phyloP scores from a whole-genome alignment of 2,113 vertebrate species.

The Chlamydotis undulata region DNA sequence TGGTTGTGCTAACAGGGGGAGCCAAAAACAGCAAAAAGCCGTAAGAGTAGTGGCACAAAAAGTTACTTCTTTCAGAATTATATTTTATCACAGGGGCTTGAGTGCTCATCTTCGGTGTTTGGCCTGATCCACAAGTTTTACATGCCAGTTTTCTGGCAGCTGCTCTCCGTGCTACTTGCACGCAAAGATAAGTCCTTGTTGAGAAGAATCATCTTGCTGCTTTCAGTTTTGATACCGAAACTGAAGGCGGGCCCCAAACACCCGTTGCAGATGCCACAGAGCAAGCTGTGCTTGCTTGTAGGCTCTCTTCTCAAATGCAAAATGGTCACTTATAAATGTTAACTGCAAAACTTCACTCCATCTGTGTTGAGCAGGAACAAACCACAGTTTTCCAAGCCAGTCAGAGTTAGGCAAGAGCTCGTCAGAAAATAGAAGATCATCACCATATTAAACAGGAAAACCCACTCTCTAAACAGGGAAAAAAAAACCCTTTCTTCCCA shows the following conservation, averaged over 20 bases:
- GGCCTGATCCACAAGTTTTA: neutral
- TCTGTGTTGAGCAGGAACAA: neutral
- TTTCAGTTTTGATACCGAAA: neutral
- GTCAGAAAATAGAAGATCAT: neutral
- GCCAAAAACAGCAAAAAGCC: neutral
- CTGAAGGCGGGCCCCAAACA: neutral
- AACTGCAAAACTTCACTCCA: neutral
- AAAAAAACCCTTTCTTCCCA: neutral
- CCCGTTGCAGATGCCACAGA: neutral
- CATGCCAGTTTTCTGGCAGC: neutral
- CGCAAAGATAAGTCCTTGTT: neutral
- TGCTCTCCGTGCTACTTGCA: neutral
- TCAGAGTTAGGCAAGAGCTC: neutral
- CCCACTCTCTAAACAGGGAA: too few relatives aligned
- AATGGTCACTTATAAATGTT: neutral
- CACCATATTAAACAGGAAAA: neutral
- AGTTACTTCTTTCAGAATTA: neutral
- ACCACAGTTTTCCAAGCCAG: neutral
- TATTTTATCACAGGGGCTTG: neutral
- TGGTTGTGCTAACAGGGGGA: fast-evolving
- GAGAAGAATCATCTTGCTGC: neutral
- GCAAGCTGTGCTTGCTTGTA: neutral
- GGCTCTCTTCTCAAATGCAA: neutral
- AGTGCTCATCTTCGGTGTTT: fast-evolving
- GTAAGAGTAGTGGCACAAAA: neutral